Percentiles rank a stretch among this genome's conserved stretches.
Evolutionary conservation across 1,140 invertebrate genomes (phyloP).

Genomic region (Heliconius hermathena): DNA sequence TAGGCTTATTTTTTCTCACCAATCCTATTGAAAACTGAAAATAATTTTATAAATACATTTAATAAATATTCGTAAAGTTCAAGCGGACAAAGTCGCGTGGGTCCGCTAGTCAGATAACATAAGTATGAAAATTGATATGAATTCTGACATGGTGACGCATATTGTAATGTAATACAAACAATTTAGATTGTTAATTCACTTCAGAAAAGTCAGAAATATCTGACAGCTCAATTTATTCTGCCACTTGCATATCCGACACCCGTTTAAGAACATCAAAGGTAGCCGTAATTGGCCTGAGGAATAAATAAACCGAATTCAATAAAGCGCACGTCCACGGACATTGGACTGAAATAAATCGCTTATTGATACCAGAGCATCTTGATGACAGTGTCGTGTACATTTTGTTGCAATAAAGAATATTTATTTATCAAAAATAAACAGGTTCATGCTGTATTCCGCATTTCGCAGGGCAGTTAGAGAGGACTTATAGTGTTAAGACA

Average conservation of each 20-base stretch:
- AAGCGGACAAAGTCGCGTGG: too few species aligned
- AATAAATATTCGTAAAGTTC: too few species aligned
- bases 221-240: slow-evolving; percentile 68
- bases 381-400: slow-evolving; percentile 24
- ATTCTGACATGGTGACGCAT: not conserved
- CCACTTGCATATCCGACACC: slow-evolving; percentile 60
- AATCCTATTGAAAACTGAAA: too few species aligned
- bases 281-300: slow-evolving; percentile 59
- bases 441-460: too few species aligned
- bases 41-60: too few species aligned
- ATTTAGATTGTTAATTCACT: slow-evolving; percentile 41
- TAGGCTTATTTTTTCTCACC: too few species aligned
- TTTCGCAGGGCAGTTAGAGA: too few species aligned
- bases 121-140: not conserved
- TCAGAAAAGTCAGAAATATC: slow-evolving; percentile 42
- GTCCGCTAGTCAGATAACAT: too few species aligned
- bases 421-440: not conserved
- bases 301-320: slow-evolving; percentile 60
- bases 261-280: slow-evolving; percentile 71
- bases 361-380: slow-evolving; percentile 26
- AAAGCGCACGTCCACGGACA: slow-evolving; percentile 38
- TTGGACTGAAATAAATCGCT: slow-evolving; percentile 42
- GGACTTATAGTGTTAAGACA: too few species aligned
- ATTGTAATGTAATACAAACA: not conserved
- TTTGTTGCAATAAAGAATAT: not conserved